phyloP scores from a whole-genome alignment of 2,113 vertebrate species.

The Anarrhichthys ocellatus region DNA sequence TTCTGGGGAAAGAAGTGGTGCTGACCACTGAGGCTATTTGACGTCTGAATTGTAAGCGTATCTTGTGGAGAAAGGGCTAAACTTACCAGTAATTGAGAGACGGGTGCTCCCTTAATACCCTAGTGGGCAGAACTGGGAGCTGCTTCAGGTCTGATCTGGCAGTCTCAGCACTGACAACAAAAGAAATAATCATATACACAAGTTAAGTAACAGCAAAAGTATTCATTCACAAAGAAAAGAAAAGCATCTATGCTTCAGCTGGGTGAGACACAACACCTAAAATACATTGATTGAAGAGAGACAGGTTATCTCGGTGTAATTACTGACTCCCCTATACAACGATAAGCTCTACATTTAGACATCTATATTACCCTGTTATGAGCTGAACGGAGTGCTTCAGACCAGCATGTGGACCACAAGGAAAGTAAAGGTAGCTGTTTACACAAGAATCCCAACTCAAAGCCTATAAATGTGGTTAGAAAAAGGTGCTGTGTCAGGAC shows the following conservation, averaged over 20 bases:
- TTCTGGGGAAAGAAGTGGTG: conserved; percentile 36
- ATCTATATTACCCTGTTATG: not conserved
- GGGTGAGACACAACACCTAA: not conserved
- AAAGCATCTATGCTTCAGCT: not conserved
- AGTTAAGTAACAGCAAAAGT: not conserved
- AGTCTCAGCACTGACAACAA: conserved; percentile 86
- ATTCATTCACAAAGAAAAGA: not conserved
- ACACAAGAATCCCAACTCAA: conserved; percentile 19
- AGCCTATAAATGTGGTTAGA: conserved; percentile 37
- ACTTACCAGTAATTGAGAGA: conserved; percentile 95
- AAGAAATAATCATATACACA: conserved; percentile 2
- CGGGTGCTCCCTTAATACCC: conserved; percentile 93
- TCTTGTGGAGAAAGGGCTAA: not conserved
- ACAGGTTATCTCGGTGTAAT: conserved; percentile 9
- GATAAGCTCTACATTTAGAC: not conserved
- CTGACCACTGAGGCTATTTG: conserved; percentile 18
- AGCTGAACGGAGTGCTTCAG: conserved; percentile 9
- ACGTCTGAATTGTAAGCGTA: not conserved
- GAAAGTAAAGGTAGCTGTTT: conserved; percentile 41
- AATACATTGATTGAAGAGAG: conserved; percentile 15
- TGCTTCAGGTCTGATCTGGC: conserved; percentile 91
- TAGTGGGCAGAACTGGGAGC: conserved; percentile 91
- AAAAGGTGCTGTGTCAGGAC: conserved; percentile 62
- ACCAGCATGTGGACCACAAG: conserved; percentile 9
- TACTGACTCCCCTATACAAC: conserved; percentile 7